These are phyloP conservation scores for Cotesia congregata DNA, from an alignment of 2,888 invertebrate genomes.

Conservation along the genomic window DNA sequence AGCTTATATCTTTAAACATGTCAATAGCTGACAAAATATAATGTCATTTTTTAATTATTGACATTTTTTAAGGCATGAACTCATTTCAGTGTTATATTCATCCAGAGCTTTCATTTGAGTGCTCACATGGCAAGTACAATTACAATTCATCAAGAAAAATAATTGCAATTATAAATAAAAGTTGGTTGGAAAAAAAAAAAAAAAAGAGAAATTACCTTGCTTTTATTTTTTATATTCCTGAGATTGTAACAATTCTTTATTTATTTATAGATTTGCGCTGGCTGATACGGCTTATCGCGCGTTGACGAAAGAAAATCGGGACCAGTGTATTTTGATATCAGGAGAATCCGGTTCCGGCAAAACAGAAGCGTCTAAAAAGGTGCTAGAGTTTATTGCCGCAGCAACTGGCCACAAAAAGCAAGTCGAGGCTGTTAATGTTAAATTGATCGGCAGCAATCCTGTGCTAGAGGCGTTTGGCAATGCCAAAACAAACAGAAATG, in stretches of 20 bases:
- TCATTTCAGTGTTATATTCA: no score
- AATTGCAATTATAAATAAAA: no score
- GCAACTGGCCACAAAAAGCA: slow-evolving; percentile 83
- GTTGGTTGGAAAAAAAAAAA: no score
- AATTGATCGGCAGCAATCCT: slow-evolving; percentile 86
- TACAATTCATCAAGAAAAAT: no score
- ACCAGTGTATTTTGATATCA: slow-evolving; percentile 93
- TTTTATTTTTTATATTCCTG: slow-evolving; percentile 34
- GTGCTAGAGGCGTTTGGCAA: slow-evolving; percentile 93
- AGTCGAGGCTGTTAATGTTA: slow-evolving; percentile 89
- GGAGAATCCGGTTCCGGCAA: slow-evolving; percentile 95
- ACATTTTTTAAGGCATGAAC: no score
- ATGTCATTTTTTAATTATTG: no score
- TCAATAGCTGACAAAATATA: no score
- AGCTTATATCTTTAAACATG: no score
- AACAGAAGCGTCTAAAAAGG: slow-evolving; percentile 93
- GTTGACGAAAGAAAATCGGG: slow-evolving; percentile 85
- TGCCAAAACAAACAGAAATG: slow-evolving; percentile 90
- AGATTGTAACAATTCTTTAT: not conserved
- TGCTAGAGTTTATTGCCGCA: slow-evolving; percentile 90
- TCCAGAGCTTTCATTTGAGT: no score
- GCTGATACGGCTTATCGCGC: slow-evolving; percentile 90
- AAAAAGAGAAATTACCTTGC: slow-evolving; percentile 14
- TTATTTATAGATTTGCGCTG: slow-evolving; percentile 82
- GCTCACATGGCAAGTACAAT: slow-evolving; percentile 48